Conservation (phyloP, 2,888 invertebrate genomes). For the Antheraea yamamai region DNA sequence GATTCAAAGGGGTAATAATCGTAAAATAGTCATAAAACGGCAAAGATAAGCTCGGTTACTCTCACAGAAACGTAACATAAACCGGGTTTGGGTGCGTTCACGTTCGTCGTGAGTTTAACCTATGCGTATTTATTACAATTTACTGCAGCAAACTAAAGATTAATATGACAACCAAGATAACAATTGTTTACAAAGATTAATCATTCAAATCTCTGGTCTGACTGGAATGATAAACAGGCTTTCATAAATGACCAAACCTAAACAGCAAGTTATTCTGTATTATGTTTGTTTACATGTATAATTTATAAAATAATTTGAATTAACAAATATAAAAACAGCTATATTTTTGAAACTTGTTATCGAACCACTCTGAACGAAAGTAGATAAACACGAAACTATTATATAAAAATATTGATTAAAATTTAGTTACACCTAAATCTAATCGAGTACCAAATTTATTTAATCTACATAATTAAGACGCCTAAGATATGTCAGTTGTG, state of each 20-base stretch:
- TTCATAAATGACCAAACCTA: neutral
- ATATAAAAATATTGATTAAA: too few relatives aligned
- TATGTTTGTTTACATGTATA: neutral
- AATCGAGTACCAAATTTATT: neutral
- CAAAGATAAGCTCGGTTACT: conserved; percentile 69
- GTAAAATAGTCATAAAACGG: conserved; percentile 76
- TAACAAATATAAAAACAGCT: neutral
- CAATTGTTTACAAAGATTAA: conserved; percentile 19
- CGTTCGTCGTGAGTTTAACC: conserved; percentile 44
- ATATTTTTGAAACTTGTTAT: too few relatives aligned
- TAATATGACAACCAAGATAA: conserved; percentile 3
- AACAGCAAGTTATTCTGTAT: neutral
- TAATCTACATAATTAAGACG: too few relatives aligned
- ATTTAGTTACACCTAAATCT: neutral
- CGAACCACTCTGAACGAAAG: neutral
- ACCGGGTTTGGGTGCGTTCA: conserved; percentile 49
- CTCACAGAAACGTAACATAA: conserved; percentile 60
- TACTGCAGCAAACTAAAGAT: conserved; percentile 32
- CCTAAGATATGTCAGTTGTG: too few relatives aligned
- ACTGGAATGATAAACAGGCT: conserved; percentile 29
- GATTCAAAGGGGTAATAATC: conserved; percentile 77
- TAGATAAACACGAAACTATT: too few relatives aligned
- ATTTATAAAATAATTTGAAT: neutral
- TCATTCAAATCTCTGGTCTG: conserved; percentile 27
- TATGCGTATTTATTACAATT: conserved; percentile 50